A percentile compares a stretch with the other conserved stretches of the same genome.
Conservation (phyloP, 2,113 vertebrate species). For the Rafetus swinhoei region DNA sequence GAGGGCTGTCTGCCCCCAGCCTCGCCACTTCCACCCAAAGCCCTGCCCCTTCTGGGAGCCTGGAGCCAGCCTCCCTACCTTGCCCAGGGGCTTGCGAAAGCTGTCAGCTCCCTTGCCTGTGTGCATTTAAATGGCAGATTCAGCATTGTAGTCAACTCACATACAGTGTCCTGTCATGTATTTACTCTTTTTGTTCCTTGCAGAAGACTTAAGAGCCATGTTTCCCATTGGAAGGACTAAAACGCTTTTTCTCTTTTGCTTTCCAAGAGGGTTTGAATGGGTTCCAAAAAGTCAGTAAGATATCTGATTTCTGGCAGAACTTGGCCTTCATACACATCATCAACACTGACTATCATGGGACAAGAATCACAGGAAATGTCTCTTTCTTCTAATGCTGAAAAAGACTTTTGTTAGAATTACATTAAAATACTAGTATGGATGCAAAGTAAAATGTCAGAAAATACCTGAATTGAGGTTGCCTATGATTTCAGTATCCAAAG, state of each 20-base stretch:
- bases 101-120: background rate
- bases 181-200: conserved; percentile 58
- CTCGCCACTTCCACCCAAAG: too few species aligned
- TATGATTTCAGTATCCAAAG: background rate
- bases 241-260: background rate
- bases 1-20: too few species aligned
- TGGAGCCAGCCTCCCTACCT: too few species aligned
- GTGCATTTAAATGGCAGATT: conserved; percentile 34
- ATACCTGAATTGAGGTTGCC: background rate
- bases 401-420: background rate
- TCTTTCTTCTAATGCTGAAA: background rate
- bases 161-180: conserved; percentile 49
- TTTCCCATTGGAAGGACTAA: conserved; percentile 37
- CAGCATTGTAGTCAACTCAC: conserved; percentile 37
- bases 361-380: background rate
- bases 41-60: too few species aligned
- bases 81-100: too few species aligned
- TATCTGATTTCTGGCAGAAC: conserved; percentile 26
- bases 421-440: background rate
- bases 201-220: conserved; percentile 49
- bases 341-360: background rate
- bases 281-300: conserved; percentile 46
- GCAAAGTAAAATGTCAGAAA: background rate
- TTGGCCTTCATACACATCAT: conserved; percentile 8
- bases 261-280: conserved; percentile 38